Evolutionary conservation across 1,140 invertebrate species (phyloP), one percentile per base, ranked within the genome.

Genomic region (Aphaenogaster floridana): DNA sequence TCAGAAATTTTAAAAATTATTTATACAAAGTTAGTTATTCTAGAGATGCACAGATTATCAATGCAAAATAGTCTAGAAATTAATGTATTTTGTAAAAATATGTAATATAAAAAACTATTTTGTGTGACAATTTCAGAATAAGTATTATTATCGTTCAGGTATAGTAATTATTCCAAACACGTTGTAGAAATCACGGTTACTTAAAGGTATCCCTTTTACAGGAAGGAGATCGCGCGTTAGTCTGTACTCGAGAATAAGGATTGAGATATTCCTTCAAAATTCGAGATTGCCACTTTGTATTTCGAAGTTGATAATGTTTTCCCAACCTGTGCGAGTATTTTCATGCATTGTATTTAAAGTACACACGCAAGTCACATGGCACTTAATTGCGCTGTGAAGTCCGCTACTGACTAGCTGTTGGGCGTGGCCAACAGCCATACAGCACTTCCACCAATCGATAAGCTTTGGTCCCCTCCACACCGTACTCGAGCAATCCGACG

Each of bases 391-490:
- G 72, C 74, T 68, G 59, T 69, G 54, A 9, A 71, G 50, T 59
- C 57, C 68, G 63, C 48, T 72, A 61, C 78, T 83, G 86, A 59
- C 80, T 86, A 90, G 74, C 52, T 63, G 88, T 59, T 92, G 92
- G 95, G 95, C 94, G 95, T 94, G 93, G 93, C 86, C 88, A 87
- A 34, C 17, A 28, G 69, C 42, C n/a, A 66, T 48, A 93, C 91
- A 69, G 88, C 88, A 88, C 50, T n/a, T 88, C 88, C 79, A 39
- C 95, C 94, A 95, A 95, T 95, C 94, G 91, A 94, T 95, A 94
- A 80, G 77, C 66, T 11, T 15, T 45, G 11, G 0, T 42, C 86
- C 87, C 89, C 76, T 81, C 89, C 72, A 9, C 34, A 7, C 57
- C 77, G 63, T 86, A 11, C 36, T 52, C 63, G 17, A 74, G 54